Conservation (phyloP, 2,797 vertebrate species). For the Dromococcyx pavoninus region DNA sequence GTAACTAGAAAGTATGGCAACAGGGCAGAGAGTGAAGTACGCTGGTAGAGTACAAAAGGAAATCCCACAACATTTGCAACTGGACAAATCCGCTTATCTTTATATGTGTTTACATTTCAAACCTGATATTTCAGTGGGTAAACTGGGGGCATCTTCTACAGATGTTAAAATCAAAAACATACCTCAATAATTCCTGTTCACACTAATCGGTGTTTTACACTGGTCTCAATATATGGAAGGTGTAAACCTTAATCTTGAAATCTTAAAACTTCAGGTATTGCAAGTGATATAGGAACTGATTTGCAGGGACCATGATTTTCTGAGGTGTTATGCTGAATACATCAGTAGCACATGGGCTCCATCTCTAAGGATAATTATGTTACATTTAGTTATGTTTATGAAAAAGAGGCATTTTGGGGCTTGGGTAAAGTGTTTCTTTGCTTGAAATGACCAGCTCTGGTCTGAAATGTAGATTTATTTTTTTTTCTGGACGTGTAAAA, state of each 20-base stretch:
- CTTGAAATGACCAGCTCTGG: background rate
- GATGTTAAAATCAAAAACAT: background rate
- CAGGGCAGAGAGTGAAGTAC: background rate
- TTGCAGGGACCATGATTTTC: background rate
- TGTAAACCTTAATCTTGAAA: background rate
- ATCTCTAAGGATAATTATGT: background rate
- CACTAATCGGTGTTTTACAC: background rate
- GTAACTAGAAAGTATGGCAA: background rate
- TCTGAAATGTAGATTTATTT: background rate
- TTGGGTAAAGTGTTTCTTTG: background rate
- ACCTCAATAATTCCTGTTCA: background rate
- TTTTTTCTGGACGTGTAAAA: background rate
- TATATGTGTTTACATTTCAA: background rate
- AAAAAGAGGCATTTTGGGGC: background rate
- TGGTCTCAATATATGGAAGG: background rate
- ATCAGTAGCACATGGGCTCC: background rate
- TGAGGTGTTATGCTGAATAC: background rate
- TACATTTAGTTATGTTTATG: background rate
- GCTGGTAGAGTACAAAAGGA: background rate
- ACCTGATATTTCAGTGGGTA: background rate
- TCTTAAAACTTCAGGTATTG: background rate
- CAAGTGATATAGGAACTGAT: background rate
- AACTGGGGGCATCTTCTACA: background rate
- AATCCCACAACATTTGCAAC: too few species aligned
- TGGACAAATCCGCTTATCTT: background rate